Conservation (phyloP, 2,797 vertebrate genomes). For the Pempheris klunzingeri region DNA sequence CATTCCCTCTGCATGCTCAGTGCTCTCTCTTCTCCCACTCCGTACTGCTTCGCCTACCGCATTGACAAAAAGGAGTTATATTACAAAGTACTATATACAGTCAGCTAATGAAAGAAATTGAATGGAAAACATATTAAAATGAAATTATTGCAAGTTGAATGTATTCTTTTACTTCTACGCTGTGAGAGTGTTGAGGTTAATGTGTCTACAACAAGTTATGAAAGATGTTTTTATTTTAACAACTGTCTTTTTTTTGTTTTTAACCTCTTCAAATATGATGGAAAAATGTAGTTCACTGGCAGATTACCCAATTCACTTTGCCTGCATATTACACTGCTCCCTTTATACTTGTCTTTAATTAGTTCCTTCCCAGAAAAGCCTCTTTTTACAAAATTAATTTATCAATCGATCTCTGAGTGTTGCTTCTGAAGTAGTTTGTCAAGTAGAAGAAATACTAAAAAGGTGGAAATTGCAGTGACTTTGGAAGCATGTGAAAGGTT, state of each 20-base stretch:
- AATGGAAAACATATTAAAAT: constrained; percentile 29
- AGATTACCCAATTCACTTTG: constrained; percentile 27
- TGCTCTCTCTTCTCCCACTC: constrained; percentile 59
- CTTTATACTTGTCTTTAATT: background rate
- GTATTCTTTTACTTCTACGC: background rate
- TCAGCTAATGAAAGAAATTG: constrained; percentile 37
- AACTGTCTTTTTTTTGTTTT: background rate
- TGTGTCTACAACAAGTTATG: background rate
- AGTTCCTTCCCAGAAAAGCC: background rate
- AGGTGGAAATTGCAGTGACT: background rate
- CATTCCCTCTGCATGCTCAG: constrained; percentile 75
- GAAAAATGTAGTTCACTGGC: constrained; percentile 1
- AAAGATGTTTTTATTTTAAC: background rate
- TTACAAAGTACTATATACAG: constrained; percentile 54
- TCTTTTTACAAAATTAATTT: background rate
- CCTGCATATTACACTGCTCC: background rate
- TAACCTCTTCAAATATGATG: constrained; percentile 3
- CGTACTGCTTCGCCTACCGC: constrained; percentile 37
- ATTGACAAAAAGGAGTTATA: constrained; percentile 51
- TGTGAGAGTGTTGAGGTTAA: background rate
- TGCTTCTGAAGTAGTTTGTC: background rate
- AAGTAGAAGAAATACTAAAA: background rate
- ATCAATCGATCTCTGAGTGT: background rate
- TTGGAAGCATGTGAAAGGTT: background rate
- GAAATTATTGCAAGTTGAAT: background rate